Conservation (phyloP, 2,113 vertebrate species). For the Albula glossodonta region DNA sequence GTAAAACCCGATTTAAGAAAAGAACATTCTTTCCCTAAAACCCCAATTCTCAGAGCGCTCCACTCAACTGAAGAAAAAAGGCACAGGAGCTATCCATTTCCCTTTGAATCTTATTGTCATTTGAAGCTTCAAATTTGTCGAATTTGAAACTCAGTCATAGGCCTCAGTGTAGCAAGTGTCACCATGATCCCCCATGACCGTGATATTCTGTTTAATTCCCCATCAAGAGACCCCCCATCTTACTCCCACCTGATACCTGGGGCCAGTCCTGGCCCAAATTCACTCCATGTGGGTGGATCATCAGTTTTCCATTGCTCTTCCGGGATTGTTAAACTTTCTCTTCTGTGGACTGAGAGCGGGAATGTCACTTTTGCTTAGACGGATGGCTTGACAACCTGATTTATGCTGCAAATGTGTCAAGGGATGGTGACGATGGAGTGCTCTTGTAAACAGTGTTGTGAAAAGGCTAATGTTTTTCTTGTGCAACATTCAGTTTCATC, state of each 20-base stretch:
- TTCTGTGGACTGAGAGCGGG: too few relatives aligned
- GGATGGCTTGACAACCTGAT: background rate
- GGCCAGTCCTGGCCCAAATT: background rate
- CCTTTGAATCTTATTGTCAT: too few relatives aligned
- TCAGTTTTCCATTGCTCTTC: background rate
- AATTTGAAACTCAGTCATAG: background rate
- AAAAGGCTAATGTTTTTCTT: background rate
- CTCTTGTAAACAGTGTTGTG: background rate
- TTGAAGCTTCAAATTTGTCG: background rate
- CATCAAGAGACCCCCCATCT: background rate
- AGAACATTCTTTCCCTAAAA: too few relatives aligned
- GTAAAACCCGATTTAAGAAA: too few relatives aligned
- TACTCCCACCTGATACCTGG: background rate
- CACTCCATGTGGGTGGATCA: background rate
- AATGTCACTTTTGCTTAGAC: background rate
- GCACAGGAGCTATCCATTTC: too few relatives aligned
- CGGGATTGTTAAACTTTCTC: too few relatives aligned
- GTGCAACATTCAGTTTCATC: background rate
- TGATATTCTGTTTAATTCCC: background rate
- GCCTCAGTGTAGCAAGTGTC: background rate
- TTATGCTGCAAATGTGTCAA: conserved; percentile 1
- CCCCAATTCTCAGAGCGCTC: too few relatives aligned
- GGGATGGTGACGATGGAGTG: background rate
- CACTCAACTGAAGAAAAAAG: too few relatives aligned
- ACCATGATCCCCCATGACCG: background rate